These are phyloP conservation scores for Copsychus sechellarum DNA, from an alignment of 2,113 vertebrate genomes.

Conservation along the genomic window DNA sequence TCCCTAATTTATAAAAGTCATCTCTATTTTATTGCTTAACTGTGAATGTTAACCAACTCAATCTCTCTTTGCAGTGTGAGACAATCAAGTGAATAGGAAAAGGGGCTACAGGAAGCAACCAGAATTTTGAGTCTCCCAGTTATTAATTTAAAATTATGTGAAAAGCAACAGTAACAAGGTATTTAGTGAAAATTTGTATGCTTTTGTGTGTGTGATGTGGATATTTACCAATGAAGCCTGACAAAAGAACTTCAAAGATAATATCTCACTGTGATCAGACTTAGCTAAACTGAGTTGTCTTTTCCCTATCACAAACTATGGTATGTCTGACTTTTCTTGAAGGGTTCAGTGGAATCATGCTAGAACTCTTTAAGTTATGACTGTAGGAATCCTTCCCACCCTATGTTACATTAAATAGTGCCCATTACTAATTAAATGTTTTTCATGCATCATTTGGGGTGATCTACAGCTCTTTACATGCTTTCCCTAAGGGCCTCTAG, in stretches of 20 bases:
- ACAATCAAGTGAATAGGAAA: not conserved
- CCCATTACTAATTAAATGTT: not conserved
- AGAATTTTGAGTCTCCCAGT: not conserved
- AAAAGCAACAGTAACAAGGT: not conserved
- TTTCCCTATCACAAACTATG: not conserved
- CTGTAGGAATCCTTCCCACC: not conserved
- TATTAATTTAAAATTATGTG: not conserved
- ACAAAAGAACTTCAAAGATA: not conserved
- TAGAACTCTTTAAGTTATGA: not conserved
- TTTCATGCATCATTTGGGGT: not conserved
- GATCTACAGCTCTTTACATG: not conserved
- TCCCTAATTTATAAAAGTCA: not conserved
- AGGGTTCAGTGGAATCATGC: not conserved
- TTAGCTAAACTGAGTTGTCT: not conserved
- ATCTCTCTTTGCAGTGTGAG: not conserved
- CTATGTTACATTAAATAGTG: not conserved
- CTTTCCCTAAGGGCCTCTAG: not conserved
- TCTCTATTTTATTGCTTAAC: not conserved
- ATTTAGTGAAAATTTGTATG: not conserved
- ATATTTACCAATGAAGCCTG: not conserved
- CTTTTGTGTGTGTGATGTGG: not conserved
- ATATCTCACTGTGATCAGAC: not conserved
- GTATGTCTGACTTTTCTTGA: not conserved
- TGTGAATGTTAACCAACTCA: not conserved
- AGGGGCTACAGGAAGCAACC: rapidly evolving